phyloP scores from a whole-genome alignment of 2,113 vertebrate genomes.

The Nothocercus julius region DNA sequence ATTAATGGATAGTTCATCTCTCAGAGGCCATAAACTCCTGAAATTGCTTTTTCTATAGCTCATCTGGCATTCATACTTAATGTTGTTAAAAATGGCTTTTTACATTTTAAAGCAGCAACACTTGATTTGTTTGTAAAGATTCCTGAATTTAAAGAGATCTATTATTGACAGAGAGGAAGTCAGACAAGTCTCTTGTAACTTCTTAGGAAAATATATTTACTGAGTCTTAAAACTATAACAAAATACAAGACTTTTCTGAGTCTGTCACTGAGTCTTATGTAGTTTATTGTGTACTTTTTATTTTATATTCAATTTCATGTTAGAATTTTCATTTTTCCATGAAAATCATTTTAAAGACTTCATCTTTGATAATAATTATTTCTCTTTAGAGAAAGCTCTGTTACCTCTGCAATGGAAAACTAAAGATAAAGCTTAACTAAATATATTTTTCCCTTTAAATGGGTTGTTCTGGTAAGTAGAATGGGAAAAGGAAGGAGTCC shows the following conservation, averaged over 20 bases:
- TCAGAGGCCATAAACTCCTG: rapidly evolving
- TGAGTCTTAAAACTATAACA: not conserved
- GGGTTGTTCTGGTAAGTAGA: not conserved
- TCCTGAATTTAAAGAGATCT: not conserved
- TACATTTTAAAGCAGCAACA: not conserved
- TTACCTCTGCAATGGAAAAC: not conserved
- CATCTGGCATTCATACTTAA: not conserved
- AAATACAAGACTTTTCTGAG: not conserved
- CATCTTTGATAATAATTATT: not conserved
- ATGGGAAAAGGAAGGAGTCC: not conserved
- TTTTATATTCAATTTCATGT: not conserved
- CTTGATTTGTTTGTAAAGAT: not conserved
- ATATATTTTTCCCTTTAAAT: not conserved
- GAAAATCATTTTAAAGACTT: not conserved
- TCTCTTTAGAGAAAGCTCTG: not conserved
- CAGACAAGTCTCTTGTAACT: not conserved
- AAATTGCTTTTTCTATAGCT: not conserved
- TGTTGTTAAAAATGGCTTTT: not conserved
- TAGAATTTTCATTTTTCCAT: not conserved
- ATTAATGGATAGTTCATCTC: not conserved
- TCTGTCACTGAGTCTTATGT: not conserved
- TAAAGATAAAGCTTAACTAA: not conserved
- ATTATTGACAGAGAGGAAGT: not conserved
- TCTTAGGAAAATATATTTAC: not conserved
- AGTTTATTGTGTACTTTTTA: not conserved